phyloP scores from a whole-genome alignment of 1,140 invertebrate genomes.

The Wasmannia auropunctata region DNA sequence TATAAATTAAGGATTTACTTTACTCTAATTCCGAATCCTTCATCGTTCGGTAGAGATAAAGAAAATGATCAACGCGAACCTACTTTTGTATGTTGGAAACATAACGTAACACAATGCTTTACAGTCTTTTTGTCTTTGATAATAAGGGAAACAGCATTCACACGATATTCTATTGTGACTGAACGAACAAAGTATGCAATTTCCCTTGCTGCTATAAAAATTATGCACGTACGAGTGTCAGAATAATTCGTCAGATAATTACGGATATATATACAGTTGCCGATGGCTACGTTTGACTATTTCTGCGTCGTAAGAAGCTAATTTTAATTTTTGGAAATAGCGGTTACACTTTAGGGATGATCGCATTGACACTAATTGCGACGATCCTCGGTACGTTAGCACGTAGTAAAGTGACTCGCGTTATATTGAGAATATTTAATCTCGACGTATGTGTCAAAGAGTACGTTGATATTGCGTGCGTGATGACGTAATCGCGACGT shows the following conservation, averaged over 20 bases:
- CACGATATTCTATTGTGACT: neutral
- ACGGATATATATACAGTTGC: conserved; percentile 9
- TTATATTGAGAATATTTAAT: neutral
- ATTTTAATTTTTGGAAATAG: neutral
- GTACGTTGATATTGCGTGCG: neutral
- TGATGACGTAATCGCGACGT: neutral
- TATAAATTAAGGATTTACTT: neutral
- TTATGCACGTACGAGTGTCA: conserved; percentile 29
- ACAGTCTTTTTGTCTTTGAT: neutral
- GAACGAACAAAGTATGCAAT: conserved; percentile 15
- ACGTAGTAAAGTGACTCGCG: neutral
- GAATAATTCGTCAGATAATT: conserved; percentile 27
- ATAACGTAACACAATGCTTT: neutral
- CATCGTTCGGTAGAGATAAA: neutral
- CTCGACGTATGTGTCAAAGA: too few species aligned
- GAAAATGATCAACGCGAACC: neutral
- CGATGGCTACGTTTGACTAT: neutral
- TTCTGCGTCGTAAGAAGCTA: neutral
- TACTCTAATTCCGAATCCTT: neutral
- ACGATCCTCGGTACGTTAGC: conserved; percentile 16
- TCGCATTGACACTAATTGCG: neutral
- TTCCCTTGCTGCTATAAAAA: conserved; percentile 7
- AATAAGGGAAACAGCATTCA: conserved; percentile 4
- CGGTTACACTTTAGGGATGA: neutral
- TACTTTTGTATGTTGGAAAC: neutral